Percentiles rank a stretch among this genome's conserved stretches.
Evolutionary conservation across 1,140 invertebrate species (phyloP).

Genomic region (Parasteatoda tepidariorum): DNA sequence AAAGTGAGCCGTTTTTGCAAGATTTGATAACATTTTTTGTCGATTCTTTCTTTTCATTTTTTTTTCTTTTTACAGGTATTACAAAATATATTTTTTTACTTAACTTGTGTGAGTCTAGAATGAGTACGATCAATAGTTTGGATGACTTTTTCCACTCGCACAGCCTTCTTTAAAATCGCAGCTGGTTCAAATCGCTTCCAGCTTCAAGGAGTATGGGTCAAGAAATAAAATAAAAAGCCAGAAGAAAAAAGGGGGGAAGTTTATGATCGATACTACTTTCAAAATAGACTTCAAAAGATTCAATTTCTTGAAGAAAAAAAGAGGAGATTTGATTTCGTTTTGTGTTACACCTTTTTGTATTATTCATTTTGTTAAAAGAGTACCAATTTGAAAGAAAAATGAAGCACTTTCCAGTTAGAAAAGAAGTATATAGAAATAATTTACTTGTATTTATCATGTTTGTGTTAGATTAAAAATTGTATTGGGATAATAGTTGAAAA

Average conservation of each 20-base stretch:
- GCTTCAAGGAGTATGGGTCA: background rate
- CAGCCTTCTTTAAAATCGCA: conserved; percentile 47
- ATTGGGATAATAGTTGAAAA: no score
- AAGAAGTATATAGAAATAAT: no score
- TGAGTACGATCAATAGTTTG: conserved; percentile 38
- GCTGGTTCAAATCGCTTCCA: conserved; percentile 52
- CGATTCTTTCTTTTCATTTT: background rate
- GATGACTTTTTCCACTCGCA: conserved; percentile 35
- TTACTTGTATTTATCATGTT: no score
- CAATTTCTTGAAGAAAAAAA: conserved; percentile 37
- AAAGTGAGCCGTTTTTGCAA: conserved; percentile 18
- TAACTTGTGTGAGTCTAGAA: conserved; percentile 21
- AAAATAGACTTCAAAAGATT: conserved; percentile 53
- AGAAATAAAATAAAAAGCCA: background rate
- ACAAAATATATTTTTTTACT: conserved; percentile 22
- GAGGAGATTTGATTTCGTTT: conserved; percentile 30
- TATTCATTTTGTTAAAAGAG: background rate
- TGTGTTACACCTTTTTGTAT: conserved; percentile 10
- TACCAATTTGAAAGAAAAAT: background rate
- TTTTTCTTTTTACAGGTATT: conserved; percentile 36
- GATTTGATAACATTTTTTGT: conserved; percentile 36
- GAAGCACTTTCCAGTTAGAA: background rate
- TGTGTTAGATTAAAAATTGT: no score
- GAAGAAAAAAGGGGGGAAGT: conserved; percentile 7
- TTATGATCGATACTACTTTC: conserved; percentile 13